These are phyloP conservation scores for Mohoua ochrocephala DNA, from an alignment of 2,113 vertebrate species.

Conservation along the genomic window DNA sequence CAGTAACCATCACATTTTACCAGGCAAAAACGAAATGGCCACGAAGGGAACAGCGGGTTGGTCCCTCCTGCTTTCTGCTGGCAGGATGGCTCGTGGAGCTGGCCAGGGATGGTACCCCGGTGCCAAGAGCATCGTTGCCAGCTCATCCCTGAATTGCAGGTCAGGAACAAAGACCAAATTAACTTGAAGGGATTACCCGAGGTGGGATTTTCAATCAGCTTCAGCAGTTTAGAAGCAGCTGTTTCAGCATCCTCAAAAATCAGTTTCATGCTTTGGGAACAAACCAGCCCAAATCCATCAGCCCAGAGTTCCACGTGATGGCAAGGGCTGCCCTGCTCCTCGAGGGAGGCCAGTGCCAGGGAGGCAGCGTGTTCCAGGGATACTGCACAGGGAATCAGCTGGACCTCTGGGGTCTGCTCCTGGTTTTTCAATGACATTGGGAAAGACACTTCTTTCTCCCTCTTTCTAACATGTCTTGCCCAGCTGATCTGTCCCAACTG, in stretches of 20 bases:
- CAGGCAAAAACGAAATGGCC: background rate
- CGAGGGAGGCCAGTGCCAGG: background rate
- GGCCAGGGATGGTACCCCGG: background rate
- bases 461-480: background rate
- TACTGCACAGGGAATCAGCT: background rate
- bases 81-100: background rate
- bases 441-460: background rate
- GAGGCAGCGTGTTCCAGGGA: fast-evolving
- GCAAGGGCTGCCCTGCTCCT: background rate
- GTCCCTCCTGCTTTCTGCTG: background rate
- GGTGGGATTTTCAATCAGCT: background rate
- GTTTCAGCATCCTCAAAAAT: background rate
- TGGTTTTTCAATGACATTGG: background rate
- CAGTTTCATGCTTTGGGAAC: background rate
- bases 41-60: fast-evolving
- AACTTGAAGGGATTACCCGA: background rate
- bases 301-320: fast-evolving
- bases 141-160: background rate
- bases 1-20: background rate
- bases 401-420: background rate
- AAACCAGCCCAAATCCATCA: background rate
- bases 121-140: background rate
- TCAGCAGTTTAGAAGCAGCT: background rate
- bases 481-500: background rate
- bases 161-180: background rate